A percentile compares a stretch with the other conserved stretches of the same genome.
These are phyloP conservation scores for Polia nebulosa DNA, from an alignment of 2,888 invertebrate genomes.

Conservation along the genomic window DNA sequence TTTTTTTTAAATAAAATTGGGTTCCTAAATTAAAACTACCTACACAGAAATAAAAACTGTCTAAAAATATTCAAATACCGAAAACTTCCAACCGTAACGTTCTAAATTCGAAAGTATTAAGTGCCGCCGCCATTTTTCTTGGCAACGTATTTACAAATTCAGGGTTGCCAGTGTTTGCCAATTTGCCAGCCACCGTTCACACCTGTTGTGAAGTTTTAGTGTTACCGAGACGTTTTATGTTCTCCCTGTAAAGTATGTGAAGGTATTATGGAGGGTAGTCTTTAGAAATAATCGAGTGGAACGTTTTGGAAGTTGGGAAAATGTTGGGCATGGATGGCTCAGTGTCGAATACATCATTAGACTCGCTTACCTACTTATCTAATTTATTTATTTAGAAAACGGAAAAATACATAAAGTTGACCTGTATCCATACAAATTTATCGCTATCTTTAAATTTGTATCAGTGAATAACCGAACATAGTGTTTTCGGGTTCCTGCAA, in stretches of 20 bases:
- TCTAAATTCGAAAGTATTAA: constrained; percentile 48
- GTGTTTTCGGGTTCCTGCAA: not conserved
- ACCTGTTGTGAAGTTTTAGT: constrained; percentile 78
- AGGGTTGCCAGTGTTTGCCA: constrained; percentile 54
- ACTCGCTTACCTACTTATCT: no score
- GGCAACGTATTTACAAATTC: constrained; percentile 58
- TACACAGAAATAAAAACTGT: no score
- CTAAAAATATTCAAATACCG: constrained; percentile 23
- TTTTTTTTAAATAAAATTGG: no score
- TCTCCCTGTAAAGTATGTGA: constrained; percentile 36
- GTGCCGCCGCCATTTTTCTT: constrained; percentile 45
- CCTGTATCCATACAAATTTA: no score
- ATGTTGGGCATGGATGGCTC: constrained; percentile 5
- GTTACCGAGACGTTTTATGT: constrained; percentile 52
- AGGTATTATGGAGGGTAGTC: constrained; percentile 28
- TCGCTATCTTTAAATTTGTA: not conserved
- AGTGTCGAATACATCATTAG: not conserved
- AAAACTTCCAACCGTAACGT: constrained; percentile 21
- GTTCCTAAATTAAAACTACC: no score
- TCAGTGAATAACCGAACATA: no score
- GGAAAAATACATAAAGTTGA: no score
- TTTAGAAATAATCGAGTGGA: constrained; percentile 29
- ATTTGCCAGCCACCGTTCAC: constrained; percentile 62
- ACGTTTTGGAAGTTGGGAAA: constrained; percentile 8
- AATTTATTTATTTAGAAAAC: not conserved